Evolutionary conservation across 2,113 vertebrate species (phyloP), one percentile per base, ranked within the genome.

Genomic region (Labeo rohita): DNA sequence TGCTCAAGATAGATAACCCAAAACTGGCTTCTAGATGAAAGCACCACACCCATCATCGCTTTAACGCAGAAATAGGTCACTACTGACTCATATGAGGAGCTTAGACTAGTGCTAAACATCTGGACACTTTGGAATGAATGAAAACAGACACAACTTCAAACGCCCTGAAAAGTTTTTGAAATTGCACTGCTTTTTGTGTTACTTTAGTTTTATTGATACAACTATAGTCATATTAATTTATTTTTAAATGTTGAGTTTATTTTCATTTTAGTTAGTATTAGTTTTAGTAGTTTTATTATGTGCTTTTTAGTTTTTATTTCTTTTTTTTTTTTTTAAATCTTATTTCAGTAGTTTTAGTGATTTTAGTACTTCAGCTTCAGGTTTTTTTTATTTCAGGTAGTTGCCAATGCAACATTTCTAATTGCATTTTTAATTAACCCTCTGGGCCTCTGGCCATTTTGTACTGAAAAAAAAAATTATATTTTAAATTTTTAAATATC

Each of bases 1-100:
- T 81, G 79, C n/a, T 9, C 2, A 81, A 21, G 39, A n/a, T 15
- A 65, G 79, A 81, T 81, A 81, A 81, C 56, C 39, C 18, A 59
- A 63, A 81, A 63, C 59, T 81, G 43, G 59, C 39, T 65, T 49
- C 59, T 66, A 18, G n/a, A 49, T 65, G 18, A 81, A 81, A 81
- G 59, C 43, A 65, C 79, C 59, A 81, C 79, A 81, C 79, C 79
- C 56, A 28, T 13, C 34, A 63, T 3, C 11, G 12, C 56, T 47
- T 43, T 34, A 47, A 23, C 18, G 16, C 79, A 47, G 39, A 81
- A 81, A 47, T 66, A 49, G 59, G 59, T 65, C 78, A 49, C 78
- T 45, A 13, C 56, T 63, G 79, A 49, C 59, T 81, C 59, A 80
- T 47, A n/a, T 34, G 15, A 63, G 59, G 8, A 9, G 10, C 76